Evolutionary conservation across 2,888 invertebrate species (phyloP).

Genomic region (Andrena trimmerana): DNA sequence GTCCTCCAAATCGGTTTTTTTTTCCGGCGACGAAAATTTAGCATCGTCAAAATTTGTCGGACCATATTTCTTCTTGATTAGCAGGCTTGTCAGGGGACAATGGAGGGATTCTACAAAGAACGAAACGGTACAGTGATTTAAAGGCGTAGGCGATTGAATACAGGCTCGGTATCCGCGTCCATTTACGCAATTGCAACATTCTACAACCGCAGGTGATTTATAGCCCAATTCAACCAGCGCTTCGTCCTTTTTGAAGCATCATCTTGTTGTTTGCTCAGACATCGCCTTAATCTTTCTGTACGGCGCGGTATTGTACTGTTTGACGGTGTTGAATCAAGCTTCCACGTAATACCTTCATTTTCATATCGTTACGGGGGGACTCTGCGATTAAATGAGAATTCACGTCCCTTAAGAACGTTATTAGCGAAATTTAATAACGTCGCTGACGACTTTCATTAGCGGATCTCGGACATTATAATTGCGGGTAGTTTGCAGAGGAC

Average conservation of each 20-base stretch:
- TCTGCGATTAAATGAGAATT: constrained; percentile 15
- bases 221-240: constrained; percentile 36
- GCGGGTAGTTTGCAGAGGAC: neutral
- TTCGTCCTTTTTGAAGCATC: constrained; percentile 32
- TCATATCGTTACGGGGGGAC: neutral
- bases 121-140: constrained; percentile 12
- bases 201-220: constrained; percentile 41
- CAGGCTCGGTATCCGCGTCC: constrained; percentile 22
- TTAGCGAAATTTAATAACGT: neutral
- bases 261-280: constrained; percentile 29
- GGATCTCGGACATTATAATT: neutral
- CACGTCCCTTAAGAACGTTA: neutral
- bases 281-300: constrained; percentile 24
- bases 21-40: neutral
- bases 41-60: neutral
- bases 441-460: constrained; percentile 18
- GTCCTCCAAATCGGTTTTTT: neutral
- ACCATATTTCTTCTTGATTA: constrained; percentile 7
- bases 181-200: constrained; percentile 49
- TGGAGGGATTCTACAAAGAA: constrained; percentile 10
- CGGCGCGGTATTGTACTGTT: neutral
- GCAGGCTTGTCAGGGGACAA: neutral
- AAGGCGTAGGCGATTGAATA: constrained; percentile 44
- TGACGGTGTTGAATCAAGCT: neutral
- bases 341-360: constrained; percentile 10